Base-by-base conservation (phyloP, 35 echinoderm and acorn worm species). In the Ptychodera flava region DNA sequence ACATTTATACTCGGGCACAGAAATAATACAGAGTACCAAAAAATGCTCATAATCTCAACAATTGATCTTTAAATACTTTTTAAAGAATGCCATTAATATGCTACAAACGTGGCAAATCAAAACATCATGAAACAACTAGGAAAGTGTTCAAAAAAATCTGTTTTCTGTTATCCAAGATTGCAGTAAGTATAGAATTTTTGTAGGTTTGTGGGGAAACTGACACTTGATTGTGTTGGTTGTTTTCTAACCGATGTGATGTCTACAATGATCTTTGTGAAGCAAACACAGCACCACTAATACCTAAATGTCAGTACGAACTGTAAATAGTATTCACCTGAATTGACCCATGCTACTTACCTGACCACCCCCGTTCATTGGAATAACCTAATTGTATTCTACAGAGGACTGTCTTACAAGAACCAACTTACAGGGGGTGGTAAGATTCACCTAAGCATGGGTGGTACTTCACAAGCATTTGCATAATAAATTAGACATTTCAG, bases 401-500 rank as follows among this genome's bases (percentile, higher is more conserved):
- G 6, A 64, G 45, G 45, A 6, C 45, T 64, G 45, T 64, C 45
- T 64, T 22, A 64, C 22, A 12, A 64, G 6, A 6, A 12, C 45
- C 22, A 64, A 64, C 22, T 12, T 22, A 64, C 22, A 64, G 45
- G 45, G n/a, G 45, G 45, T 64, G 45, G 45, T 64, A 64, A 64
- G 45, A 64, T 64, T 22, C 45, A 64, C 45, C 6, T 12, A 64
- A 64, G 22, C 45, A 64, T 64, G 45, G 45, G 45, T 64, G 45
- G 22, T 64, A 64, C 6, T 64, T 64, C 22, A 64, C 45, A 64
- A 64, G 45, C 45, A 64, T 22, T 64, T 64, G 45, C 45, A 64
- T 64, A 64, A 64, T 64, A 64, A 64, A 64, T 64, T 64, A 64
- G 45, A 64, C 45, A 64, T 64, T 64, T 64, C 45, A 64, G 45